Conservation (phyloP, 1,140 invertebrate genomes). For the Hylaeus volcanicus region DNA sequence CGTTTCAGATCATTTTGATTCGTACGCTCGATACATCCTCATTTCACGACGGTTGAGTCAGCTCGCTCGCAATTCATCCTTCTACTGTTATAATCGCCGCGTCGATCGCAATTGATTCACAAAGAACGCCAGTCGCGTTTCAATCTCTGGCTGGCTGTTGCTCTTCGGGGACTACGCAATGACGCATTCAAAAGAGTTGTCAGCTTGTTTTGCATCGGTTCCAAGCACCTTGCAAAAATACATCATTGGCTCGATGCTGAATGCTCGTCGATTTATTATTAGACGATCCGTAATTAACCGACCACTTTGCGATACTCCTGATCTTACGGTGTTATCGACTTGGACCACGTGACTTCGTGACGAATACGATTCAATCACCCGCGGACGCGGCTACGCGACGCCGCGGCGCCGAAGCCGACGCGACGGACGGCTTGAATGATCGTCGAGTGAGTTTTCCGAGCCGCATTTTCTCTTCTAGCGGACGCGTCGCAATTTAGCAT, state of each 20-base stretch:
- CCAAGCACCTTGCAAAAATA: neutral
- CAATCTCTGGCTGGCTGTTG: slow-evolving; percentile 2
- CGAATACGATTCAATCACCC: too few relatives aligned
- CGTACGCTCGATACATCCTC: slow-evolving; percentile 6
- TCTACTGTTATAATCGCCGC: slow-evolving; percentile 21
- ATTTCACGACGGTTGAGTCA: neutral
- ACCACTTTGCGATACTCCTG: neutral
- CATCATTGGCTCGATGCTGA: neutral
- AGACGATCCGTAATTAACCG: neutral
- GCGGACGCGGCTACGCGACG: too few relatives aligned
- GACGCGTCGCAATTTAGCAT: neutral
- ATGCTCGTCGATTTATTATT: slow-evolving; percentile 13
- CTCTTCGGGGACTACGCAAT: neutral
- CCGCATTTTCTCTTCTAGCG: neutral
- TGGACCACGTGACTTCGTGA: neutral
- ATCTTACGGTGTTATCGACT: slow-evolving; percentile 5
- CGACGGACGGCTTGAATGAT: neutral
- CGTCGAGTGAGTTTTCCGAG: neutral
- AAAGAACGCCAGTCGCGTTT: slow-evolving; percentile 22
- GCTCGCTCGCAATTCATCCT: neutral
- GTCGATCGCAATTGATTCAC: slow-evolving; percentile 18
- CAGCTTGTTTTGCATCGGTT: neutral
- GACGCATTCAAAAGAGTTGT: neutral
- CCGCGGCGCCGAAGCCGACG: too few relatives aligned
- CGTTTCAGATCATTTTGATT: neutral